These are phyloP conservation scores for Volucella inanis DNA, from an alignment of 2,888 invertebrate species.

Conservation along the genomic window DNA sequence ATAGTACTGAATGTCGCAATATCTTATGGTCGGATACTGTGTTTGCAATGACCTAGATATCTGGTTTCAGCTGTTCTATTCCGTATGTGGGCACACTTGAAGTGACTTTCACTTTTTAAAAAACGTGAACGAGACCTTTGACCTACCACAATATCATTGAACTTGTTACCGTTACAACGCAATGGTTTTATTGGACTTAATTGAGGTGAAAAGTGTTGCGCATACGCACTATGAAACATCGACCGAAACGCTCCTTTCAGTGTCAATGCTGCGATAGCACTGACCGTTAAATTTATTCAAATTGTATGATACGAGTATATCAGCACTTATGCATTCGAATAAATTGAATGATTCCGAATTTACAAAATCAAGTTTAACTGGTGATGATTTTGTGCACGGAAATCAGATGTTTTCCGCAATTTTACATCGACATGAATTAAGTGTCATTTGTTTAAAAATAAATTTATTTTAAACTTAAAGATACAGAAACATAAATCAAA, in stretches of 20 bases:
- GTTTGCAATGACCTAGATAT: conserved; percentile 61
- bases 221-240: conserved; percentile 37
- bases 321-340: conserved; percentile 38
- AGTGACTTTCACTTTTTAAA: conserved; percentile 56
- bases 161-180: conserved; percentile 40
- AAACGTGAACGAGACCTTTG: not conserved
- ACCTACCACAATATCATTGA: conserved; percentile 51
- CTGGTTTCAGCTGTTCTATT: conserved; percentile 27
- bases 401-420: conserved; percentile 19
- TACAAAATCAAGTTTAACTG: conserved; percentile 32
- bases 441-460: too few relatives aligned
- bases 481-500: too few relatives aligned
- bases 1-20: too few relatives aligned
- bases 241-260: not conserved
- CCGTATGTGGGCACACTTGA: conserved; percentile 2
- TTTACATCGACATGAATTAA: too few relatives aligned
- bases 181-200: not conserved
- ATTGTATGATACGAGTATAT: conserved; percentile 3
- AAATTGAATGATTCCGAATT: not conserved
- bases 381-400: conserved; percentile 25
- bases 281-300: conserved; percentile 54
- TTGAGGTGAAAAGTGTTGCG: conserved; percentile 33
- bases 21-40: conserved; percentile 2
- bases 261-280: not conserved
- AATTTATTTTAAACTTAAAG: too few relatives aligned